Evolutionary conservation across 2,113 vertebrate species (phyloP).

Genomic region (Gymnobelideus leadbeateri): DNA sequence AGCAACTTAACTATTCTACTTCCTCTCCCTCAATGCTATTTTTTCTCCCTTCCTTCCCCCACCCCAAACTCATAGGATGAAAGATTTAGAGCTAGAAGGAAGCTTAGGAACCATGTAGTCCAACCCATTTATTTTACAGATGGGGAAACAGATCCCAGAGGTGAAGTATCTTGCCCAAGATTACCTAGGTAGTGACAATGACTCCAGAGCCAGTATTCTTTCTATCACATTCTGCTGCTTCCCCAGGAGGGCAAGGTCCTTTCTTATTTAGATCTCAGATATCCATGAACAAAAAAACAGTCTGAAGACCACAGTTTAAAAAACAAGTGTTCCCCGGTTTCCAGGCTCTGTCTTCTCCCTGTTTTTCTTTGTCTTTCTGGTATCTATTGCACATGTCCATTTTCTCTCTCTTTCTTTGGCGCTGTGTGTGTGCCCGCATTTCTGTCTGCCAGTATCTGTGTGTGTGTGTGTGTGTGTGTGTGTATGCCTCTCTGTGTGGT

Average conservation of each 20-base stretch:
- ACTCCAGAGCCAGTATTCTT: not conserved
- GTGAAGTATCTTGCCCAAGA: not conserved
- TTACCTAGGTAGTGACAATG: not conserved
- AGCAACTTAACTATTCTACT: not conserved
- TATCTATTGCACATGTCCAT: not conserved
- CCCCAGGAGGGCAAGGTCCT: not conserved
- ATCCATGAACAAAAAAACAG: not conserved
- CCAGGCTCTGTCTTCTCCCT: not conserved
- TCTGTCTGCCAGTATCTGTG: not conserved
- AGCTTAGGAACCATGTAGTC: not conserved
- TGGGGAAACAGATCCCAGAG: not conserved
- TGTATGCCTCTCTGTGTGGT: not conserved
- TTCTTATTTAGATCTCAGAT: not conserved
- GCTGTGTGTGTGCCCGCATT: not conserved
- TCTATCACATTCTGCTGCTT: not conserved
- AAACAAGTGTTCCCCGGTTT: not conserved
- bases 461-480: not conserved
- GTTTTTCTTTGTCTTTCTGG: not conserved
- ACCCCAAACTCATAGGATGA: not conserved
- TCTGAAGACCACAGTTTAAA: not conserved
- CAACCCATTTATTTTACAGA: not conserved
- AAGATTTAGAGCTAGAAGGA: not conserved
- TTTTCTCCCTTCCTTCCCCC: not conserved
- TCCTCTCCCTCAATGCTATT: not conserved
- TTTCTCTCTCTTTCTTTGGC: not conserved